Evolutionary conservation across 2,797 vertebrate genomes (phyloP).

Genomic region (Alcedo atthis): DNA sequence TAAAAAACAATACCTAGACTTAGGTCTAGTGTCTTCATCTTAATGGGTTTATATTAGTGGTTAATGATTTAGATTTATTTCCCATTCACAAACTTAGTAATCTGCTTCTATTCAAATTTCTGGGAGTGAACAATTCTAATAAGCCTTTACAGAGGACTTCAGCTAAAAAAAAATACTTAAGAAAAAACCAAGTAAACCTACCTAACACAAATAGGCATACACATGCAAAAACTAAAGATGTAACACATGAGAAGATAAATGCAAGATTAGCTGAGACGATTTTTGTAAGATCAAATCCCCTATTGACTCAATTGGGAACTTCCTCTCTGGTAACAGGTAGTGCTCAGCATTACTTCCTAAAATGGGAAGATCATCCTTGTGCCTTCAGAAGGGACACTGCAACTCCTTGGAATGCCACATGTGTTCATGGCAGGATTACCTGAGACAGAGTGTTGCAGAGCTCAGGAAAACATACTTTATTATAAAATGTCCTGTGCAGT

Average conservation of each 20-base stretch:
- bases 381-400: background rate
- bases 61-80: background rate
- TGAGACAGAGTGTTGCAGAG: background rate
- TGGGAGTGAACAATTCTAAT: background rate
- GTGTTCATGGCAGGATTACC: background rate
- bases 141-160: background rate
- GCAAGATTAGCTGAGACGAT: background rate
- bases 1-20: background rate
- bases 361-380: background rate
- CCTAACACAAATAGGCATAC: background rate
- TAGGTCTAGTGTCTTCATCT: background rate
- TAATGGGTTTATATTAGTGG: background rate
- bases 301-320: background rate
- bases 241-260: background rate
- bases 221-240: background rate
- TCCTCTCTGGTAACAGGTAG: background rate
- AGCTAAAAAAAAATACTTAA: background rate
- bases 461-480: background rate
- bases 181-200: background rate
- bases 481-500: background rate
- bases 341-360: background rate
- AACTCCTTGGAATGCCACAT: rapidly evolving
- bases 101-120: background rate
- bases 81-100: background rate
- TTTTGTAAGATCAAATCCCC: background rate